Evolutionary conservation across 2,113 vertebrate genomes (phyloP), one percentile per base, ranked within the genome.

Genomic region (Nibea coibor): DNA sequence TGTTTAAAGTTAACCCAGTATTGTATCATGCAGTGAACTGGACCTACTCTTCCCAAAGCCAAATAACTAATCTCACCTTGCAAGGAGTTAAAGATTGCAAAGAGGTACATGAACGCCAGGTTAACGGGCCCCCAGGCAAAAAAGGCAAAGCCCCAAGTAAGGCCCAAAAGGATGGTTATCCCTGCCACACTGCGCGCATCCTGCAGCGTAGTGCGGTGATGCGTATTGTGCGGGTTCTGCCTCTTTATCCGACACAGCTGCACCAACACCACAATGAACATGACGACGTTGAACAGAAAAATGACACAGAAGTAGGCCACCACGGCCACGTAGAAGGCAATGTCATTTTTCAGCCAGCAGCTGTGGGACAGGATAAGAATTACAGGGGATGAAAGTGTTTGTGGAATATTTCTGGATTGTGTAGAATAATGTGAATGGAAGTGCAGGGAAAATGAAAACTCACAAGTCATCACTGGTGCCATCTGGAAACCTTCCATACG

Each of bases 91-190:
- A 98, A 98, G 90, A 99, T 97, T 80, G 97, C 92, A 75, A 99
- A 99, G 73, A 99, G 96, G 92, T 97, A 99, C 94, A 96, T 98
- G 88, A 99, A 98, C 1, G 95, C 61, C 59, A 97, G 90, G 82
- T 97, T 97, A 47, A 97, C 91, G 2, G 95, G 95, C 2, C 95
- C 97, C 96, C 96, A 98, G 20, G 97, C 97, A 66, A 99, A 99
- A 89, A 99, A 98, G 39, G 96, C 97, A 70, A 99, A 96, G 20
- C 97, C 97, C 98, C 98, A 99, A 10, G 97, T 96, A 90, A 99
- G 97, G 77, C 98, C 98, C 72, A 99, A 90, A 24, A 99, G 95
- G 81, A 98, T 88, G 0, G 96, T 98, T 62, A 99, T 95, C 35
- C 98, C 97, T 0, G 92, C 85, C 72, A 98, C 94, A 22, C 98